Evolutionary conservation across 2,113 vertebrate genomes (phyloP), one percentile per base, ranked within the genome.

Genomic region (Oreotragus oreotragus): DNA sequence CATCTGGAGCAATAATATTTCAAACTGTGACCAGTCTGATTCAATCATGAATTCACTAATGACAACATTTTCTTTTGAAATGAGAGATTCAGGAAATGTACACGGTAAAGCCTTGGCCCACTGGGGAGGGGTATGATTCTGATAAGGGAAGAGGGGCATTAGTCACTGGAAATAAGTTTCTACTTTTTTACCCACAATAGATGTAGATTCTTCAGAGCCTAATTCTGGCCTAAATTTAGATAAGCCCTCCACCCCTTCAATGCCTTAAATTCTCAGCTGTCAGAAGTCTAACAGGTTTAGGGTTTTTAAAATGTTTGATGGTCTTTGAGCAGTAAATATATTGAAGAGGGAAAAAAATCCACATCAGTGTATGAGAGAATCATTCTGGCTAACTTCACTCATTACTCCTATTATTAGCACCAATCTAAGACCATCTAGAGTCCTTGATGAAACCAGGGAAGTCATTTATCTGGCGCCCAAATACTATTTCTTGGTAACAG

Each of bases 261-360:
- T 84, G 30, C 25, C 55, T 94, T 66, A 93, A 58, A 93, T 97
- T 90, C 53, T 81, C 86, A 93, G 86, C 58, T 85, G 66, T 91
- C 77, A 58, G 92, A 94, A 66, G 36, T 73, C 49, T 95, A n/a
- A n/a, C n/a, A 76, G 43, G 36, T 76, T 90, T 81, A 76, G 60
- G 16, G 16, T 87, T 90, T 95, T 80, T 11, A 66, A 96, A 94
- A 90, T 84, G 17, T 17, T 36, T 89, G 19, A n/a, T 1, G 1
- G 28, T 94, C 83, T 96, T 90, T 87, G 60, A 86, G 45, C 17
- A 6, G 45, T 94, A 94, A 98, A 17, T 53, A 57, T 57, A 13
- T 8, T 11, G 39, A 97, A 43, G 77, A 53, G 4, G 16, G 13
- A 49, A 47, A 86, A 19, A 88, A 36, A 73, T 87, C 45, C 17